phyloP scores from a whole-genome alignment of 1,140 invertebrate genomes.

The Trichonephila inaurata region DNA sequence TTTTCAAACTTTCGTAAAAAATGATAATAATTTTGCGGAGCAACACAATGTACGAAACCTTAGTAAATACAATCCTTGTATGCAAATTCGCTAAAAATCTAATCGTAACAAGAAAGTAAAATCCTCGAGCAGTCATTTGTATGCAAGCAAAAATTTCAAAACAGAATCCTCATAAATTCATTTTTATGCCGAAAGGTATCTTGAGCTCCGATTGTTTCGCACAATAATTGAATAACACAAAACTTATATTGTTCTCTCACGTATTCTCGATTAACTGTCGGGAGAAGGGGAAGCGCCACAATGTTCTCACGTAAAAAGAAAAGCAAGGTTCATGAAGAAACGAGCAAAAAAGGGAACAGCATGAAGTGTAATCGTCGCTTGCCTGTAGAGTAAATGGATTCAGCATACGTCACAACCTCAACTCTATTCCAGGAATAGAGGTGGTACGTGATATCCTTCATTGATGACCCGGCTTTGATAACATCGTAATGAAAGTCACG shows the following conservation, averaged over 20 bases:
- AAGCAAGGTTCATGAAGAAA: not conserved
- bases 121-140: too few species aligned
- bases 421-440: constrained; percentile 33
- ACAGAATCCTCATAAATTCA: not conserved
- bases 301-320: constrained; percentile 47
- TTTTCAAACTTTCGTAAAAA: too few species aligned
- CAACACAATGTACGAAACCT: too few species aligned
- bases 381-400: constrained; percentile 33
- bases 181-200: not conserved
- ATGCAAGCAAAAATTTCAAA: not conserved
- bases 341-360: not conserved
- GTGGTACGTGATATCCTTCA: constrained; percentile 15
- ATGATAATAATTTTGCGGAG: too few species aligned
- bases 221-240: constrained; percentile 44
- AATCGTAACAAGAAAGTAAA: too few species aligned
- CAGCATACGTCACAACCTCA: constrained; percentile 41
- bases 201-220: not conserved
- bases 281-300: not conserved
- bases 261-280: constrained; percentile 34
- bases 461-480: constrained; percentile 18
- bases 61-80: too few species aligned
- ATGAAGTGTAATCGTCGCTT: constrained; percentile 54
- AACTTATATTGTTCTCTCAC: constrained; percentile 14
- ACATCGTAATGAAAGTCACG: constrained; percentile 39
- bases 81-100: too few species aligned